Evolutionary conservation across 1,140 invertebrate species (phyloP), one percentile per base, ranked within the genome.

Genomic region (Globodera ellingtonae): DNA sequence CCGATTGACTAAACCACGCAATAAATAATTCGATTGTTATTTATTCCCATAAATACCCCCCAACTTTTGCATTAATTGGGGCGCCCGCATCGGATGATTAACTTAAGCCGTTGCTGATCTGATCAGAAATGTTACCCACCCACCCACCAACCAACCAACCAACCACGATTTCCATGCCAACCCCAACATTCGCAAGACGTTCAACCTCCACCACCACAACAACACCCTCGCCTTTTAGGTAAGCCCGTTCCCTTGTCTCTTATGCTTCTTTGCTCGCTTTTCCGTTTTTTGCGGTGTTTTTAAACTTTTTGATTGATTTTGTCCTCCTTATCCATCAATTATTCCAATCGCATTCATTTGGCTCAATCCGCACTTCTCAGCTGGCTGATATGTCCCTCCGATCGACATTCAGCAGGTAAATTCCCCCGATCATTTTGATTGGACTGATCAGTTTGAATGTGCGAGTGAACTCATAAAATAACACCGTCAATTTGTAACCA

Each of bases 391-490:
- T 47, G 6, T 70, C 24, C 67, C 67, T 70, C 67, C 67, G 24
- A 67, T 67, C 35, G 50, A 50, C 50, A 50, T 50, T 3, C n/a
- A 47, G 62, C 72, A 75, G 73, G 24, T 21, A 35, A 67, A 10
- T 44, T n/a, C 15, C 7, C 15, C 65, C 35, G 65, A n/a, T 44
- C n/a, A 67, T 67, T 4, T 75, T 75, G 15, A 65, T 75, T 50
- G 44, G n/a, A 9, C 7, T 75, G 56, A 18, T 46, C 73, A 62
- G 15, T 65, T 7, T 76, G 21, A 8, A 7, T 13, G 46, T 81
- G 75, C 48, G 50, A 78, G 24, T 81, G 67, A 69, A 5, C 56
- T 35, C 35, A 35, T 35, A 59, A 15, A 59, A 59, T 59, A 59
- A 59, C 56, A 15, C 8, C 5, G 15, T 59, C 8, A 65, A 3